Evolutionary conservation across 1,140 invertebrate genomes (phyloP).

Genomic region (Eupristina koningsbergeri): DNA sequence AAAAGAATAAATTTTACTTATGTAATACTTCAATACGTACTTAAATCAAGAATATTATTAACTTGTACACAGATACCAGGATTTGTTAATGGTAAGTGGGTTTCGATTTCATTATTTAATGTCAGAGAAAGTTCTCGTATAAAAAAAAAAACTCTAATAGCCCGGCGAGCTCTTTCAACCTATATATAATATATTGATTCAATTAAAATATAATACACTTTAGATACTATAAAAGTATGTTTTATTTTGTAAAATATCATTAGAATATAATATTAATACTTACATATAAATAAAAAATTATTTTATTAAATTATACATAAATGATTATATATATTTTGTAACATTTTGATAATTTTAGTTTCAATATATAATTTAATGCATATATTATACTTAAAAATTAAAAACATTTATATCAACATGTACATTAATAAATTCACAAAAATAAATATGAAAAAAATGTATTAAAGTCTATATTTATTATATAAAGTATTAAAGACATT

Average conservation of each 20-base stretch:
- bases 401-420: too few species aligned
- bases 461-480: background rate
- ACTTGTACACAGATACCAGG: conserved; percentile 91
- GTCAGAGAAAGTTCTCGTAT: conserved; percentile 88
- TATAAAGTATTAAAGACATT: background rate
- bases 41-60: conserved; percentile 93
- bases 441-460: background rate
- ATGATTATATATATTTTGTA: too few species aligned
- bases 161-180: conserved; percentile 93
- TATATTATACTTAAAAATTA: too few species aligned
- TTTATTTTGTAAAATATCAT: background rate
- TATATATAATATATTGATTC: conserved; percentile 63
- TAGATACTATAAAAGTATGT: background rate
- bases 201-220: background rate
- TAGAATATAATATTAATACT: too few species aligned
- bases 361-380: background rate
- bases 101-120: conserved; percentile 87
- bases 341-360: background rate
- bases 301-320: too few species aligned
- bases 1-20: background rate
- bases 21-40: conserved; percentile 75
- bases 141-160: conserved; percentile 95
- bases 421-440: too few species aligned
- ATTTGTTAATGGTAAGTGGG: conserved; percentile 92
- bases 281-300: too few species aligned